phyloP scores from a whole-genome alignment of 2,888 invertebrate genomes.

The Mesorhabditis sp. region DNA sequence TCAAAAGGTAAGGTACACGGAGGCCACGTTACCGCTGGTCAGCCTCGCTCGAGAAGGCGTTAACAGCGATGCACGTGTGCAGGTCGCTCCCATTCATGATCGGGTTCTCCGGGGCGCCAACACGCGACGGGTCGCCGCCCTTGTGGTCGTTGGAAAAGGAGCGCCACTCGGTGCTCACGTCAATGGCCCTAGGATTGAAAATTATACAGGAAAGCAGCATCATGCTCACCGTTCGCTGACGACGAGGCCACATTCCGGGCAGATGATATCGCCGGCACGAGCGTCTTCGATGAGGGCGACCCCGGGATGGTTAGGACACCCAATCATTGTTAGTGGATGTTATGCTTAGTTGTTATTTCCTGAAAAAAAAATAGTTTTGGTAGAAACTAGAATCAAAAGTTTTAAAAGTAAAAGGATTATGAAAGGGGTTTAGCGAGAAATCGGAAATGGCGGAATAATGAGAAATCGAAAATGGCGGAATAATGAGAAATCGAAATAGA shows the following conservation, averaged over 20 bases:
- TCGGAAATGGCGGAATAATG: too few species aligned
- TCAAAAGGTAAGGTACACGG: constrained; percentile 58
- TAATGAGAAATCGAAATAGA: too few species aligned
- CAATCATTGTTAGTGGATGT: neutral
- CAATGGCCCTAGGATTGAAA: constrained; percentile 68
- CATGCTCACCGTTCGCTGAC: constrained; percentile 80
- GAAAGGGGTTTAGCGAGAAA: too few species aligned
- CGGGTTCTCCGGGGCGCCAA: constrained; percentile 96
- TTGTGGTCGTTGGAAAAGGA: constrained; percentile 89
- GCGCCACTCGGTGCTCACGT: constrained; percentile 98
- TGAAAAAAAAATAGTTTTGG: too few species aligned
- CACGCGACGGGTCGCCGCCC: constrained; percentile 95
- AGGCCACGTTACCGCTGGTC: constrained; percentile 28
- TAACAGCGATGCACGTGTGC: constrained; percentile 80
- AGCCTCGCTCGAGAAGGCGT: constrained; percentile 36
- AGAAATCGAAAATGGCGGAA: too few species aligned
- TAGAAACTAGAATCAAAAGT: too few species aligned
- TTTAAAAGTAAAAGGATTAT: too few species aligned
- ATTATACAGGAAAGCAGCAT: constrained; percentile 7
- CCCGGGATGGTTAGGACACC: constrained; percentile 87
- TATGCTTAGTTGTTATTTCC: too few species aligned
- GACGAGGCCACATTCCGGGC: constrained; percentile 97
- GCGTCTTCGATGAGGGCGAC: constrained; percentile 94
- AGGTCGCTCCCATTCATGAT: constrained; percentile 89
- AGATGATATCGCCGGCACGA: constrained; percentile 95